Evolutionary conservation across 2,113 vertebrate genomes (phyloP), one percentile per base, ranked within the genome.

Genomic region (Talpa occidentalis): DNA sequence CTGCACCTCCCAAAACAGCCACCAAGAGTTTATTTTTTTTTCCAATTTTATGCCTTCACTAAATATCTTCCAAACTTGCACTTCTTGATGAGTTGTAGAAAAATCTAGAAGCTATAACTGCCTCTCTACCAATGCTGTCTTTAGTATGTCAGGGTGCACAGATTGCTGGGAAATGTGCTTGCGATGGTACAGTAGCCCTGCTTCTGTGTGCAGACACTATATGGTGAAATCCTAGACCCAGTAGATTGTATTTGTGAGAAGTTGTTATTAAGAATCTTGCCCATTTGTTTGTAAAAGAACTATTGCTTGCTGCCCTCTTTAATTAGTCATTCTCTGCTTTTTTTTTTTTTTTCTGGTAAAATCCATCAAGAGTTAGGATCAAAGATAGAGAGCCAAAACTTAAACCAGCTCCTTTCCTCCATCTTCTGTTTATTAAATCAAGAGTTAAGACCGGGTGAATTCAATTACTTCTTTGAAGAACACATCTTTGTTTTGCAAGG

Each of bases 381-480:
- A 95, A 96, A 96, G 82, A 96, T 95, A 47, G 74, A 95, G 67
- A 91, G n/a, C 42, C 67, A 56, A 92, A 95, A 92, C 76, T 72
- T 93, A 95, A 97, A 91, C 49, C 56, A 89, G 91, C 52, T 64
- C 35, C 26, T 95, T 92, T 67, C 66, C 28, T 74, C 76, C 54
- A 62, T 94, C 93, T 92, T 95, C 78, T 90, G 90, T 88, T 97
- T 95, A 96, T 95, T 94, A 96, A 96, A 92, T 93, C 92, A 92
- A 96, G 85, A 97, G 90, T 91, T 86, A 87, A 96, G 74, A 88
- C 22, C 14, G n/a, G 91, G 78, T 94, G 89, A 96, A 76, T 92
- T 95, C 93, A 93, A 80, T 93, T 92, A 92, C 37, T 91, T 64
- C 94, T 96, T 95, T 96, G 78, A 94, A 47, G 94, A 94, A 52